These are phyloP conservation scores for Pseudomyrmex pallidus DNA, from an alignment of 1,140 invertebrate genomes.

Conservation along the genomic window DNA sequence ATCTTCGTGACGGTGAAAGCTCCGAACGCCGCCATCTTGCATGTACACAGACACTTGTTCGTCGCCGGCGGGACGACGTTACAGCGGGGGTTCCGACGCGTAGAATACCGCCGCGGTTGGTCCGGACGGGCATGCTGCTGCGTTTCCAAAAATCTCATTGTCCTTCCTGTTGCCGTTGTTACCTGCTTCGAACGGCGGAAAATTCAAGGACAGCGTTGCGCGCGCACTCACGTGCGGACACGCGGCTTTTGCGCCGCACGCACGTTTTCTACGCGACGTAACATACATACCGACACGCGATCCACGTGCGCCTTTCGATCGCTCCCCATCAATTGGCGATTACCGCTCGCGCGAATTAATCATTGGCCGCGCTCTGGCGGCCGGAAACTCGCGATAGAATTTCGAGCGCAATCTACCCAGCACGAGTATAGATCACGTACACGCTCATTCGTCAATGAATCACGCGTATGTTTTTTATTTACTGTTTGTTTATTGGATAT, in stretches of 20 bases:
- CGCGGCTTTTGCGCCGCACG: constrained; percentile 5
- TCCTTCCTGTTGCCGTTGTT: neutral
- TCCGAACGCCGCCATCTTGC: constrained; percentile 79
- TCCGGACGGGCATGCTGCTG: neutral
- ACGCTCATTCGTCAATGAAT: too few species aligned
- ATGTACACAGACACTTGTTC: constrained; percentile 80
- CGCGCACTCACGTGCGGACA: neutral
- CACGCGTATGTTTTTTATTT: too few species aligned
- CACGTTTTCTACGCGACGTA: neutral
- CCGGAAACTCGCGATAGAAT: too few species aligned
- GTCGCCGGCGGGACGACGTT: neutral
- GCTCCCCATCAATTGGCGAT: neutral
- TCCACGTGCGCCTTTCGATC: neutral
- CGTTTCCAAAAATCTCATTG: neutral
- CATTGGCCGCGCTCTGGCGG: neutral
- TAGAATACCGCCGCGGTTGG: neutral
- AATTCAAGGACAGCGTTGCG: neutral
- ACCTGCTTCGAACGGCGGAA: neutral
- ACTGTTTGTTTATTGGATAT: too few species aligned
- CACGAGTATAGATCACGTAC: too few species aligned
- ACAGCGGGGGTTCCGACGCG: neutral
- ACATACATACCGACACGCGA: too few species aligned
- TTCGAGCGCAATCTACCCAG: neutral
- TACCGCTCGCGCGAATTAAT: neutral
- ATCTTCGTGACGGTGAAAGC: constrained; percentile 62